Evolutionary conservation across 2,797 vertebrate species (phyloP).

Genomic region (Protosalanx chinensis): DNA sequence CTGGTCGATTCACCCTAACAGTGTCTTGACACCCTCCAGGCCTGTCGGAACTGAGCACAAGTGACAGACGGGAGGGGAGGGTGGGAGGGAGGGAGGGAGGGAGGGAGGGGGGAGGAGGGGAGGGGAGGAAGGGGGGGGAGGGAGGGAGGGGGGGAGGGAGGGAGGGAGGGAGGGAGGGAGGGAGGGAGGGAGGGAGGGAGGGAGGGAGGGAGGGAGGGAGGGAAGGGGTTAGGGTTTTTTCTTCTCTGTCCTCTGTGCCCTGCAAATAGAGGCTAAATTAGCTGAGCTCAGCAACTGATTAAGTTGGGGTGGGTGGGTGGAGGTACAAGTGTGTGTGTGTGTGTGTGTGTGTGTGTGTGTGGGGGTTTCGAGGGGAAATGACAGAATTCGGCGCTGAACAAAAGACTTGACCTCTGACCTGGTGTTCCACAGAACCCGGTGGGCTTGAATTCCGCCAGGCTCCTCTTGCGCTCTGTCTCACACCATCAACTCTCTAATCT

Average conservation of each 20-base stretch:
- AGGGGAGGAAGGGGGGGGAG: conserved; percentile 2
- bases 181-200: too few species aligned
- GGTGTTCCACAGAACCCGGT: conserved; percentile 39
- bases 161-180: too few species aligned
- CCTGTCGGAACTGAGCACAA: conserved; percentile 35
- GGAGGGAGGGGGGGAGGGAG: conserved; percentile 1
- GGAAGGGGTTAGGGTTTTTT: too few species aligned
- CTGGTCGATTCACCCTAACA: conserved; percentile 7
- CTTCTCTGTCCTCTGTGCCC: too few species aligned
- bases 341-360: too few species aligned
- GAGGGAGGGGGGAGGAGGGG: too few species aligned
- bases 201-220: not conserved
- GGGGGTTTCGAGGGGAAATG: not conserved
- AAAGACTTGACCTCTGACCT: conserved; percentile 63
- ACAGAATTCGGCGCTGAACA: conserved; percentile 37
- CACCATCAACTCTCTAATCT: conserved; percentile 32
- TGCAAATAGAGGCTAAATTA: too few species aligned
- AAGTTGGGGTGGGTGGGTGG: not conserved
- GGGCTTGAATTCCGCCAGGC: conserved; percentile 57
- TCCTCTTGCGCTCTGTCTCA: conserved; percentile 9
- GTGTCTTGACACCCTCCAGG: conserved; percentile 23
- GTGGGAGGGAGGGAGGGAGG: too few species aligned
- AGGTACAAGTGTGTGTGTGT: too few species aligned
- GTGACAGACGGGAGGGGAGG: conserved; percentile 23
- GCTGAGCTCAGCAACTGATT: too few species aligned